These are phyloP conservation scores for Lepilemur ruficaudatus DNA, from an alignment of 2,797 vertebrate genomes.

Conservation along the genomic window DNA sequence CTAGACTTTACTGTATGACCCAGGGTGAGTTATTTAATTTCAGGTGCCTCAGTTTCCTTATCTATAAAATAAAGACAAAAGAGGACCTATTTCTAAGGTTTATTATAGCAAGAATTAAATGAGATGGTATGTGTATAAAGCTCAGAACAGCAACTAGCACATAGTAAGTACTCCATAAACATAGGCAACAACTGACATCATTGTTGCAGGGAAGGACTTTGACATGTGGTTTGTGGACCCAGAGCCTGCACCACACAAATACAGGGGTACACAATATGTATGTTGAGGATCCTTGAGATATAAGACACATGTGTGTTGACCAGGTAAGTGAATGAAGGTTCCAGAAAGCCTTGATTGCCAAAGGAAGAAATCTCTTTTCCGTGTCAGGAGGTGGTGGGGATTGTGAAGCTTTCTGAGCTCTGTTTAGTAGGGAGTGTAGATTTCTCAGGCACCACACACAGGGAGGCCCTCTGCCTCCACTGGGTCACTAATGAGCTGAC, in stretches of 20 bases:
- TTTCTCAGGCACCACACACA: background rate
- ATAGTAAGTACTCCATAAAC: background rate
- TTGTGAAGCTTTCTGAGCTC: background rate
- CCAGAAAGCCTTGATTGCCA: background rate
- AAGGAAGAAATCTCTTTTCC: background rate
- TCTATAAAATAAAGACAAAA: background rate
- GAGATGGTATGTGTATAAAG: background rate
- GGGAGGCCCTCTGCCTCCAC: too few relatives aligned
- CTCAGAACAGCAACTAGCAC: background rate
- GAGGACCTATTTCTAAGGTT: background rate
- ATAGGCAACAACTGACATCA: accelerated
- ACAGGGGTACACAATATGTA: accelerated
- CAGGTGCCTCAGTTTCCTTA: background rate
- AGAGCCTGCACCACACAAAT: background rate
- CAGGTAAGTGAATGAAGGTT: background rate
- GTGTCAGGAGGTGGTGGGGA: background rate
- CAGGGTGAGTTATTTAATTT: background rate
- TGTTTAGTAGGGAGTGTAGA: background rate
- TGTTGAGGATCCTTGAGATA: background rate
- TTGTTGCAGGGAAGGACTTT: background rate
- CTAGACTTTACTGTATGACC: background rate
- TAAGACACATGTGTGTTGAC: background rate
- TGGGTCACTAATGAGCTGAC: background rate
- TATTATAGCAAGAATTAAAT: background rate
- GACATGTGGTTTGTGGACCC: background rate